phyloP scores from a whole-genome alignment of 2,797 vertebrate genomes.

The Tenualosa ilisha region DNA sequence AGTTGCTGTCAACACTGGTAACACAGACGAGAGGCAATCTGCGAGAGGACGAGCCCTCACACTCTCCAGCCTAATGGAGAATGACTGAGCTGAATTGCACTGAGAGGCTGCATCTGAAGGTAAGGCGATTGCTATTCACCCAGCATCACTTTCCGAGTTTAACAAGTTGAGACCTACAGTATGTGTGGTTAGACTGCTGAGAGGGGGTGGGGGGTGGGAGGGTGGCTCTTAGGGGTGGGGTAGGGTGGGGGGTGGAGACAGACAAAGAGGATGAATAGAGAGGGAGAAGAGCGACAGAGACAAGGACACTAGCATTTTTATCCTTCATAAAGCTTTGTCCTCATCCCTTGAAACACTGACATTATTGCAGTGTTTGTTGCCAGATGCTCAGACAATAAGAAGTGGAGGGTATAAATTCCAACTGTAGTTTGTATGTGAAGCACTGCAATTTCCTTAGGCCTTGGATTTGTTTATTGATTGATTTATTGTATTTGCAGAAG shows the following conservation, averaged over 20 bases:
- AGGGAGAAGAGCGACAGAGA: slow-evolving; percentile 34
- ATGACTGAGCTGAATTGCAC: slow-evolving; percentile 74
- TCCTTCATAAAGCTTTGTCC: slow-evolving; percentile 32
- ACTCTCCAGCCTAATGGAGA: slow-evolving; percentile 73
- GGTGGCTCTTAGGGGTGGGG: slow-evolving; percentile 21
- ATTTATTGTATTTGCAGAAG: neutral
- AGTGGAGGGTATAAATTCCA: neutral
- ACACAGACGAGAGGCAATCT: slow-evolving; percentile 58
- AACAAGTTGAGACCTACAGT: slow-evolving; percentile 68
- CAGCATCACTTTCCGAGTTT: slow-evolving; percentile 64
- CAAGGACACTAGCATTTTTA: slow-evolving; percentile 36
- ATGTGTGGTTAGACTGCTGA: slow-evolving; percentile 67
- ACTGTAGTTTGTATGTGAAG: neutral
- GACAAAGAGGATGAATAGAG: neutral
- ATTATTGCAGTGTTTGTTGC: neutral
- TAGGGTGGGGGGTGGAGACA: slow-evolving; percentile 20
- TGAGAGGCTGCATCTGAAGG: slow-evolving; percentile 67
- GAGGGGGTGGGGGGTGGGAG: neutral
- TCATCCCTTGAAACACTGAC: slow-evolving; percentile 17
- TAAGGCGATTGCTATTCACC: slow-evolving; percentile 71
- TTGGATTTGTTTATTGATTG: neutral
- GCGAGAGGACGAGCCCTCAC: slow-evolving; percentile 68
- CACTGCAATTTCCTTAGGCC: neutral
- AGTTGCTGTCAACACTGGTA: slow-evolving; percentile 43
- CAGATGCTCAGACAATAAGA: neutral